phyloP scores from a whole-genome alignment of 2,888 invertebrate genomes.

The Orchestes rusci region DNA sequence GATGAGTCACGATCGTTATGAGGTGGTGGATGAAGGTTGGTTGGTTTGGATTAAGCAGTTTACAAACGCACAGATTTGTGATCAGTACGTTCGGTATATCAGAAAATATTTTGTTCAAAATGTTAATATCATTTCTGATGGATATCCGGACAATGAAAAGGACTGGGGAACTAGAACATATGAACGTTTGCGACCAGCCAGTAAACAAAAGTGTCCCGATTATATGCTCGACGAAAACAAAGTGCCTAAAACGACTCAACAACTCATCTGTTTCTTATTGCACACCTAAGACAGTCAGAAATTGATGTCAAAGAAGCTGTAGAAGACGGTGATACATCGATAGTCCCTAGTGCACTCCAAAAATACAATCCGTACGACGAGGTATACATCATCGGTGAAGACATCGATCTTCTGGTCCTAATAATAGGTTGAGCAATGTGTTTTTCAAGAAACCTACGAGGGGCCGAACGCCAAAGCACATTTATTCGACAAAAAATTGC shows the following conservation, averaged over 20 bases:
- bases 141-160: too few species aligned
- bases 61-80: background rate
- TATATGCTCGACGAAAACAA: too few species aligned
- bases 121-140: too few species aligned
- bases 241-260: background rate
- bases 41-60: background rate
- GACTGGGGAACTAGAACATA: too few species aligned
- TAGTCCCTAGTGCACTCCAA: background rate
- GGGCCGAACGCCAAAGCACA: background rate
- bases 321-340: background rate
- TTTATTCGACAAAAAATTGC: too few species aligned
- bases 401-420: background rate
- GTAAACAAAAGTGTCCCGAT: too few species aligned
- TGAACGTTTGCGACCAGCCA: too few species aligned
- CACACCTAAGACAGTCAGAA: background rate
- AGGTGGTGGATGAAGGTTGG: background rate
- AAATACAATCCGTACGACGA: background rate
- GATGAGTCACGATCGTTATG: background rate
- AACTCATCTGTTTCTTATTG: background rate
- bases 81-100: background rate
- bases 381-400: background rate
- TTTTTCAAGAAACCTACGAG: background rate
- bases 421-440: background rate
- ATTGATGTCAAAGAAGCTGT: background rate
- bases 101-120: too few species aligned